Conservation (phyloP, 2,888 invertebrate genomes). For the Buathra laborator region DNA sequence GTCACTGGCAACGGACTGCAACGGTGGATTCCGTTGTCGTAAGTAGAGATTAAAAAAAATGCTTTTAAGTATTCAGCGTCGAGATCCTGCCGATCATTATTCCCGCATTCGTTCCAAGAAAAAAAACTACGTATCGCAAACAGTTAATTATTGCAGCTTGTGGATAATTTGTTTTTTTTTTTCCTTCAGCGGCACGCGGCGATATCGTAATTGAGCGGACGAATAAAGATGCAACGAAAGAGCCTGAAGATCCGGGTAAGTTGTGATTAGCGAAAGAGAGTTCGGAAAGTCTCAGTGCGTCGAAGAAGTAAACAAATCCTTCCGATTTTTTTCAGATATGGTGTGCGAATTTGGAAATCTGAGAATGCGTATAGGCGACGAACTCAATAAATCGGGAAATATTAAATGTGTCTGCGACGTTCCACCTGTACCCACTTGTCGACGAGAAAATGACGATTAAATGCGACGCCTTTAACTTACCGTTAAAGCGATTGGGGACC, state of each 20-base stretch:
- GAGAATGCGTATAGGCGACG: slow-evolving; percentile 68
- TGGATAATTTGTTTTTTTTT: too few relatives aligned
- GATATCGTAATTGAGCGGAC: slow-evolving; percentile 66
- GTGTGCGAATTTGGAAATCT: slow-evolving; percentile 70
- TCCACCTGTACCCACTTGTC: slow-evolving; percentile 68
- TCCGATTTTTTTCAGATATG: slow-evolving; percentile 38
- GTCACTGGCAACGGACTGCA: slow-evolving; percentile 71
- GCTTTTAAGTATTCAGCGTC: too few relatives aligned
- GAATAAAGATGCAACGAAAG: not conserved
- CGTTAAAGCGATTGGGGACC: too few relatives aligned
- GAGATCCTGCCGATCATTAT: too few relatives aligned
- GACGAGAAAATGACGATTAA: too few relatives aligned
- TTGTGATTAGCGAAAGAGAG: not conserved
- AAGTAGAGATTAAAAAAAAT: slow-evolving; percentile 66
- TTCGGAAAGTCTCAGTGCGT: too few relatives aligned
- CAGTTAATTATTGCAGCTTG: too few relatives aligned
- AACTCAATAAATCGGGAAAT: slow-evolving; percentile 62
- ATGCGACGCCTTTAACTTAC: too few relatives aligned
- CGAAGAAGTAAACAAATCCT: too few relatives aligned
- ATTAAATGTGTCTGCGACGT: slow-evolving; percentile 71
- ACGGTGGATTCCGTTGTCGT: slow-evolving; percentile 75
- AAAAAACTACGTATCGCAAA: too few relatives aligned
- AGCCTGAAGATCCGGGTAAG: slow-evolving; percentile 22
- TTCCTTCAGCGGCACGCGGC: slow-evolving; percentile 14
- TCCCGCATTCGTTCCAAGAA: too few relatives aligned